Evolutionary conservation across 2,797 vertebrate species (phyloP).

Genomic region (Antrozous pallidus): DNA sequence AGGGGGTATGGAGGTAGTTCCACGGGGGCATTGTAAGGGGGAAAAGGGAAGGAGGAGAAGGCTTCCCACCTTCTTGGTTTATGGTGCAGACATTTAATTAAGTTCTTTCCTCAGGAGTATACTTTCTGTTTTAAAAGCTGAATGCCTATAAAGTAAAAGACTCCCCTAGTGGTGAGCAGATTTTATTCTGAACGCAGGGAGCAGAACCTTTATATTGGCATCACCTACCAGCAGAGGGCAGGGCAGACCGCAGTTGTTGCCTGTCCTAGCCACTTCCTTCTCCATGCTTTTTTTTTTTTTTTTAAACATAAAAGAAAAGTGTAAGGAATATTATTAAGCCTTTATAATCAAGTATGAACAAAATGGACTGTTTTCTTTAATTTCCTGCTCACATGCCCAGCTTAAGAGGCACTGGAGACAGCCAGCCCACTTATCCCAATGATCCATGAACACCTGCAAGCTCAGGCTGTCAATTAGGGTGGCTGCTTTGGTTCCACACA

Average conservation of each 20-base stretch:
- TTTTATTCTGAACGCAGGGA: neutral
- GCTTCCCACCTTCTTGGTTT: neutral
- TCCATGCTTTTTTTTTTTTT: neutral
- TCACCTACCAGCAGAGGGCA: constrained; percentile 23
- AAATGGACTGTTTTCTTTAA: neutral
- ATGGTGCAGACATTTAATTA: neutral
- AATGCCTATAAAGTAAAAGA: neutral
- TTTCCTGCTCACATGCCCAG: neutral
- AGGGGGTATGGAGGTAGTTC: neutral
- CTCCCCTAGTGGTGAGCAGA: too few species aligned
- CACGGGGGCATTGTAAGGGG: neutral
- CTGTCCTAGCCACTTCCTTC: neutral
- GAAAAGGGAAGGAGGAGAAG: neutral
- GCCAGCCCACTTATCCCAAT: constrained; percentile 93
- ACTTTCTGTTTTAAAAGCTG: neutral
- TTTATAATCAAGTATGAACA: neutral
- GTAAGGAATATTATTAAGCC: constrained; percentile 60
- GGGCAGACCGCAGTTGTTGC: neutral
- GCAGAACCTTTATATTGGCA: rapidly evolving
- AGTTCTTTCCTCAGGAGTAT: neutral
- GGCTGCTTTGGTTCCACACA: constrained; percentile 84
- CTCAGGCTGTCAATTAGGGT: constrained; percentile 96
- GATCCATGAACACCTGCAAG: constrained; percentile 98
- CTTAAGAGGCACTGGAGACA: constrained; percentile 91
- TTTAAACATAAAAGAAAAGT: constrained; percentile 58